Base-by-base conservation (phyloP, 64 coral and sea anemone species). In the Trachythela sp. region DNA sequence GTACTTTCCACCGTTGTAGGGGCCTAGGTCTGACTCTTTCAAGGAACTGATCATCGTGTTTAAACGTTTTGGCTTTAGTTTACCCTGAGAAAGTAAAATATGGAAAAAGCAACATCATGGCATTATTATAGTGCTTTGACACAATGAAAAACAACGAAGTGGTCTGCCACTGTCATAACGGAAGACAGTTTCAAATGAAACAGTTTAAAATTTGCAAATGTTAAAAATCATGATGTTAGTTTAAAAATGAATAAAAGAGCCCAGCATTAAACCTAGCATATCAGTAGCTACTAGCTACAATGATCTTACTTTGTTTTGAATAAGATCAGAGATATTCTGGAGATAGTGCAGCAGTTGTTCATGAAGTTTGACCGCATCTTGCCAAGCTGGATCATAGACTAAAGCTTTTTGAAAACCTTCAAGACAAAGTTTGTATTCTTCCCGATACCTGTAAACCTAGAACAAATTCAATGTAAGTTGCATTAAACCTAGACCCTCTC, bases 361-460 rank as follows among this genome's bases (percentile, higher is more conserved):
- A 20, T 87, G 92, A 67, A 93, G 89, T 32, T 94, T 70, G 33
- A 64, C 35, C 9, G 93, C 83, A 51, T 99, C 96, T 40, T 40
- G 68, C 88, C 93, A 99, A 9, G 88, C 91, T 29, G 96, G 96
- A 42, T 99, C 96, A 48, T 95, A 52, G 1, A 42, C 9, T 39
- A 72, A 48, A 40, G 96, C 96, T 87, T 94, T 92, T 39, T 93
- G 91, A 37, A 99, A 95, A 86, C 86, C 93, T 26, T 89, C 72
- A 45, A 99, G 52, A 10, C 91, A 92, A 36, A 86, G 60, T 35
- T 89, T 85, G 70, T 91, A 99, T 89, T 99, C 89, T 72, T 99
- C 96, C 38, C 95, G 96, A 48, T 93, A 99, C 31, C 94, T 99
- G 86, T 93, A 94, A 14, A 91, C 96, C 96, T 99, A 24, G 2